These are phyloP conservation scores for Varanus salvator DNA, from an alignment of 2,113 vertebrate species.

Conservation along the genomic window DNA sequence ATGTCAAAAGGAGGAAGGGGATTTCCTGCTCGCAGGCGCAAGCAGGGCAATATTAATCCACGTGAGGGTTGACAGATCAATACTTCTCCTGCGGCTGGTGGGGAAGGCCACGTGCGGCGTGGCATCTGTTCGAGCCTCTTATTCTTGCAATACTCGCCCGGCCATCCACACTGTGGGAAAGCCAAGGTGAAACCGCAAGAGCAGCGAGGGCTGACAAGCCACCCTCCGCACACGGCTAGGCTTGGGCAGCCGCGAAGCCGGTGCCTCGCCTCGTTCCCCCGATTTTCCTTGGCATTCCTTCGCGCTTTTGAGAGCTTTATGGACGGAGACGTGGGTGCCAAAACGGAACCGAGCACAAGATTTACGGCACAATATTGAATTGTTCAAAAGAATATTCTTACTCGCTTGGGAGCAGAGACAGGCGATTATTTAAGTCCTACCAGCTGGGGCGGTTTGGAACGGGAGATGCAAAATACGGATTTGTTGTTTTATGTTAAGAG, in stretches of 20 bases:
- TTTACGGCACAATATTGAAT: slow-evolving; percentile 27
- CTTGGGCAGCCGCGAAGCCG: background rate
- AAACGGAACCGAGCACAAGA: background rate
- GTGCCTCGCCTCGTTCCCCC: background rate
- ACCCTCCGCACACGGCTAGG: background rate
- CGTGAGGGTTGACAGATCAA: slow-evolving; percentile 47
- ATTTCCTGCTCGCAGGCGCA: slow-evolving; percentile 38
- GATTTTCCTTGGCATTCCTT: slow-evolving; percentile 17
- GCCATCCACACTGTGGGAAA: slow-evolving; percentile 27
- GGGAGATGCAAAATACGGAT: background rate
- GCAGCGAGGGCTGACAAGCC: background rate
- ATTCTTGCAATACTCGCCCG: slow-evolving; percentile 11
- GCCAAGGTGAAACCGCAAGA: slow-evolving; percentile 52
- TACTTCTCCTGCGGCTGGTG: background rate
- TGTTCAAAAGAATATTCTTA: slow-evolving; percentile 12
- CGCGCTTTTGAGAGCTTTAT: background rate
- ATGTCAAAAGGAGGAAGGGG: slow-evolving; percentile 28
- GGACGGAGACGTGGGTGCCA: slow-evolving; percentile 1
- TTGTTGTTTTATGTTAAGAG: background rate
- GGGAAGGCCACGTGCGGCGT: background rate
- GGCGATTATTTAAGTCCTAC: background rate
- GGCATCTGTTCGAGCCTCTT: slow-evolving; percentile 22
- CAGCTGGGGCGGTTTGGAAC: background rate
- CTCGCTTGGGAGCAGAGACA: background rate
- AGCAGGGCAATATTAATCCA: slow-evolving; percentile 26